Percentiles rank a stretch among this genome's conserved stretches.
Conservation (phyloP, 2,113 vertebrate species). For the Pogonocichla stellata region DNA sequence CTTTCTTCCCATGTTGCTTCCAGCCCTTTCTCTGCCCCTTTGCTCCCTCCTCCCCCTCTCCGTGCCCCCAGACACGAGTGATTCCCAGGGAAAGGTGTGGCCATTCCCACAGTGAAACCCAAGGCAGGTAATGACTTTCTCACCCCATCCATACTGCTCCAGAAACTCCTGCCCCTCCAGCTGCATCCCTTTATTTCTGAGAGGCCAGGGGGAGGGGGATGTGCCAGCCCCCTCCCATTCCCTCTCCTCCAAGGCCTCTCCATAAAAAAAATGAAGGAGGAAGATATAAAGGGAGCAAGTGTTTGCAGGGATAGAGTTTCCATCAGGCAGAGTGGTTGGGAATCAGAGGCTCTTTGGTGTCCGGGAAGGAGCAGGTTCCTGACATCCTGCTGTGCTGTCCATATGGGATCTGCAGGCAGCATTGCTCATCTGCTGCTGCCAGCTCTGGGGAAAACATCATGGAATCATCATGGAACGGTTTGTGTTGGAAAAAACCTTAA, state of each 20-base stretch:
- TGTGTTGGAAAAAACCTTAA: background rate
- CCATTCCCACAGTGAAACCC: slow-evolving; percentile 63
- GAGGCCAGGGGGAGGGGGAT: background rate
- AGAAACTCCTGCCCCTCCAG: slow-evolving; percentile 40
- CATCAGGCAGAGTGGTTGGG: background rate
- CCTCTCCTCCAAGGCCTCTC: background rate
- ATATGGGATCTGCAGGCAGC: background rate
- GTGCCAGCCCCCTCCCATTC: background rate
- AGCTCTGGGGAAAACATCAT: background rate
- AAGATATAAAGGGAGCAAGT: slow-evolving; percentile 47
- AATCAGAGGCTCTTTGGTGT: background rate
- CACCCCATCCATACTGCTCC: slow-evolving; percentile 65
- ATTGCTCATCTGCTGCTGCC: background rate
- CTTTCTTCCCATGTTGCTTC: background rate
- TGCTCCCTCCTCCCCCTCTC: background rate
- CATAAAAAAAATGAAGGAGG: background rate
- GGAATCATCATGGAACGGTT: background rate
- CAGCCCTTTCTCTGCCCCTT: background rate
- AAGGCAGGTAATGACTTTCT: slow-evolving; percentile 72
- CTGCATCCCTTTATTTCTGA: slow-evolving; percentile 52
- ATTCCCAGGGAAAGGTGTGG: slow-evolving; percentile 46
- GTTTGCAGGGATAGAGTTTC: slow-evolving; percentile 49
- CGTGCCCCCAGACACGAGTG: background rate
- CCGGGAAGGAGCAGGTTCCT: background rate
- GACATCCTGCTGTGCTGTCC: background rate